phyloP scores from a whole-genome alignment of 2,113 vertebrate species.

The Corythoichthys haematopterus region DNA sequence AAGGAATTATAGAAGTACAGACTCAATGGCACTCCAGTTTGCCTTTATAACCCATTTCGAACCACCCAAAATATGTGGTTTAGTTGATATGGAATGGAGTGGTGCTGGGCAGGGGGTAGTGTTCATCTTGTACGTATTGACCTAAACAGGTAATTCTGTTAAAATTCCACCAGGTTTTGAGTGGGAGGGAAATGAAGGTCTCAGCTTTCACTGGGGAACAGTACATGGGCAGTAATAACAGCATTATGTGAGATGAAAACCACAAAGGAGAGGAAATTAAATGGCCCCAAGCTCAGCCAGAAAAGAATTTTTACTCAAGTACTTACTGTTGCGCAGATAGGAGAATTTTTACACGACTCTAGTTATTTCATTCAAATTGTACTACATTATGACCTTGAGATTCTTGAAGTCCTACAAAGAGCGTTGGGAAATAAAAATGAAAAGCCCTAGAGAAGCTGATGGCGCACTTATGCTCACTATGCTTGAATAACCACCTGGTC shows the following conservation, averaged over 20 bases:
- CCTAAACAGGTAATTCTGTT: constrained; percentile 49
- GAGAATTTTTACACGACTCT: constrained; percentile 39
- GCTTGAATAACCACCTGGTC: constrained; percentile 35
- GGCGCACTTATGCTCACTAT: constrained; percentile 32
- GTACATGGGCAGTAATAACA: constrained; percentile 51
- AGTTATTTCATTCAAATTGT: constrained; percentile 4
- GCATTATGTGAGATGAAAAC: constrained; percentile 37
- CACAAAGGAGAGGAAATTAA: constrained; percentile 60
- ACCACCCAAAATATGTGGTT: constrained; percentile 9
- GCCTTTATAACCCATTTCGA: constrained; percentile 15
- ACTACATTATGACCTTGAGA: constrained; percentile 47
- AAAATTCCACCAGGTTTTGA: constrained; percentile 46
- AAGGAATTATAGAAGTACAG: constrained; percentile 14
- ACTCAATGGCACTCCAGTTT: constrained; percentile 8
- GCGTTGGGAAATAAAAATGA: constrained; percentile 39
- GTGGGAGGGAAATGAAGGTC: constrained; percentile 23
- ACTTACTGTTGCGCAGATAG: constrained; percentile 33
- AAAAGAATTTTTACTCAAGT: constrained; percentile 35
- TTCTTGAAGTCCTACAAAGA: constrained; percentile 34
- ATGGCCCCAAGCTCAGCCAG: constrained; percentile 45
- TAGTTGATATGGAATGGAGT: neutral
- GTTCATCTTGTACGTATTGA: constrained; percentile 47
- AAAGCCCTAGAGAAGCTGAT: constrained; percentile 43
- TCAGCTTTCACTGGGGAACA: constrained; percentile 34
- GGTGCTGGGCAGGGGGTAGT: neutral